Conservation (phyloP, 2,888 invertebrate species). For the Stenichneumon culpator region DNA sequence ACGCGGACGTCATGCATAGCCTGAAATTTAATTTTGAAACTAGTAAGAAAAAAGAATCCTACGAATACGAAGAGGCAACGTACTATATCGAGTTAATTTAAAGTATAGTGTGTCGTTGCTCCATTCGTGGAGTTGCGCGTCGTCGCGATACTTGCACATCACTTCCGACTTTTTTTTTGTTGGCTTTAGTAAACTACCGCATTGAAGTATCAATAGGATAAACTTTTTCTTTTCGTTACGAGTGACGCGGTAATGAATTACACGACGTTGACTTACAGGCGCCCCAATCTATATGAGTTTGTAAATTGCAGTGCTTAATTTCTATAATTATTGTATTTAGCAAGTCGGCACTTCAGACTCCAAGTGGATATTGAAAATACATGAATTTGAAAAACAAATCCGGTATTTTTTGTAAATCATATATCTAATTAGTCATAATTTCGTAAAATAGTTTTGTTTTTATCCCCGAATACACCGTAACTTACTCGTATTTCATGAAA, state of each 20-base stretch:
- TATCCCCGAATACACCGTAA: neutral
- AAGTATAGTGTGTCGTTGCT: constrained; percentile 28
- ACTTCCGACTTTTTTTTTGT: constrained; percentile 13
- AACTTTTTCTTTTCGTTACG: constrained; percentile 11
- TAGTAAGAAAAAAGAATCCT: constrained; percentile 32
- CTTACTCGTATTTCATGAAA: neutral
- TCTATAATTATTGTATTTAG: constrained; percentile 62
- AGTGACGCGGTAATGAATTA: constrained; percentile 9
- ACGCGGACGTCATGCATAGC: constrained; percentile 19
- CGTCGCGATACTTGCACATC: neutral
- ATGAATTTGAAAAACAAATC: constrained; percentile 58
- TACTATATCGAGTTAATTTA: constrained; percentile 7
- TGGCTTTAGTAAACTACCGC: constrained; percentile 16
- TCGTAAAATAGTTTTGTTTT: neutral
- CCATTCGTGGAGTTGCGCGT: constrained; percentile 23
- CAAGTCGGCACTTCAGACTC: constrained; percentile 61
- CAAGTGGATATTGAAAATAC: constrained; percentile 59
- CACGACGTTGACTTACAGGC: constrained; percentile 5
- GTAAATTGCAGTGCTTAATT: constrained; percentile 69
- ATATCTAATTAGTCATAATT: neutral
- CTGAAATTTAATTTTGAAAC: constrained; percentile 27
- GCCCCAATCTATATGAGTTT: constrained; percentile 61
- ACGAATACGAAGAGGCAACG: constrained; percentile 12
- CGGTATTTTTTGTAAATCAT: constrained; percentile 1
- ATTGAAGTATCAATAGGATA: constrained; percentile 26